Evolutionary conservation across 2,888 invertebrate genomes (phyloP).

Genomic region (Drosophila limbata): DNA sequence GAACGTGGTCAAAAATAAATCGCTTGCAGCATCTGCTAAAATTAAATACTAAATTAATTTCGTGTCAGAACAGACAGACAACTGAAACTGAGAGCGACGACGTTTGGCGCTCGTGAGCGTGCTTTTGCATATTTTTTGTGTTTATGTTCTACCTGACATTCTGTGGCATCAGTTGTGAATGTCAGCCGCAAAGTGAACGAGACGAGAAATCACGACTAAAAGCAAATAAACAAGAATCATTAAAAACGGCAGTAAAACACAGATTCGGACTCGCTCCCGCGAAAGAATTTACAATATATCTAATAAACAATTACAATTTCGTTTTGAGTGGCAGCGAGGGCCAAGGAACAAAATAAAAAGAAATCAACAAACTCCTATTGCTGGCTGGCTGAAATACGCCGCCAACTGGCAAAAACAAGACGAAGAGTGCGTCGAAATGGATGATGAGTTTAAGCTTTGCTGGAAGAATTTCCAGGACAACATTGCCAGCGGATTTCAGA

Average conservation of each 20-base stretch:
- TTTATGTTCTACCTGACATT: constrained; percentile 71
- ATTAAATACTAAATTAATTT: constrained; percentile 40
- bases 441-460: constrained; percentile 85
- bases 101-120: constrained; percentile 62
- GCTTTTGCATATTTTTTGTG: constrained; percentile 67
- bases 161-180: constrained; percentile 74
- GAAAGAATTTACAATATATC: constrained; percentile 28
- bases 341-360: constrained; percentile 2
- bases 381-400: constrained; percentile 35
- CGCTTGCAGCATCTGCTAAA: constrained; percentile 41
- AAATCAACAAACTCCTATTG: constrained; percentile 10
- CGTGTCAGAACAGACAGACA: constrained; percentile 21
- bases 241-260: constrained; percentile 64
- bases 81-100: constrained; percentile 38
- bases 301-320: constrained; percentile 34
- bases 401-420: constrained; percentile 23
- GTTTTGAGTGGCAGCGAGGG: constrained; percentile 31
- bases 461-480: constrained; percentile 86
- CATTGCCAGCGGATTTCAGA: constrained; percentile 85
- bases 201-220: constrained; percentile 68
- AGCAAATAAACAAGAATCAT: constrained; percentile 78
- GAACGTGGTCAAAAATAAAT: constrained; percentile 42
- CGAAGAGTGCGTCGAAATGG: constrained; percentile 66
- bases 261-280: constrained; percentile 38
- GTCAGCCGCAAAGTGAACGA: constrained; percentile 71